Conservation (phyloP, 2,113 vertebrate species). For the Scomber colias region DNA sequence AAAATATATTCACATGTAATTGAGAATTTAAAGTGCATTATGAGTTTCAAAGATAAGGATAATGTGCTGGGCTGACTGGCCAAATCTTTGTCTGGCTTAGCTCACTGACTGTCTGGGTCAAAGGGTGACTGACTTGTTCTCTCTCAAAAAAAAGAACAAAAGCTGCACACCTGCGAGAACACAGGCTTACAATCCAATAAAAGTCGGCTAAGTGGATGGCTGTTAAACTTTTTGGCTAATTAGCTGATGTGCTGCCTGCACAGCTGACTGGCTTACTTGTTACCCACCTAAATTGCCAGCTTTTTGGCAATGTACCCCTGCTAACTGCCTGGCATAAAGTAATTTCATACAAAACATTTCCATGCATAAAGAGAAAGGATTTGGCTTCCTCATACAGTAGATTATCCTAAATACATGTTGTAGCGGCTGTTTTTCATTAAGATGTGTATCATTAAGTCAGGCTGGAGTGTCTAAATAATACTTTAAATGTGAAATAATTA, state of each 20-base stretch:
- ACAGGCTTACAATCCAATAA: not conserved
- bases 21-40: conserved; percentile 3
- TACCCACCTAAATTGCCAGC: too few relatives aligned
- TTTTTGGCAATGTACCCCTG: too few relatives aligned
- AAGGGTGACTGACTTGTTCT: not conserved
- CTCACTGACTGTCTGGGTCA: not conserved
- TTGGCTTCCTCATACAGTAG: not conserved
- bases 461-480: too few relatives aligned
- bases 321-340: conserved; percentile 4
- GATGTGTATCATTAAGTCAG: not conserved
- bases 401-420: not conserved
- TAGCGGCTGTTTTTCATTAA: not conserved
- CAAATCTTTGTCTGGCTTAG: not conserved
- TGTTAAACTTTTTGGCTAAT: not conserved
- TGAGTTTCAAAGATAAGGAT: not conserved
- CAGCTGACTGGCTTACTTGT: not conserved
- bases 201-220: not conserved
- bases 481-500: too few relatives aligned
- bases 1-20: conserved; percentile 7
- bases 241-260: not conserved
- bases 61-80: not conserved
- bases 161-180: not conserved
- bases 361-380: not conserved
- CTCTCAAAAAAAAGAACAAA: not conserved
- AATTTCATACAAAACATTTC: not conserved